Percentiles rank a stretch among this genome's conserved stretches.
These are phyloP conservation scores for Podiceps cristatus DNA, from an alignment of 2,113 vertebrate species.

Conservation along the genomic window DNA sequence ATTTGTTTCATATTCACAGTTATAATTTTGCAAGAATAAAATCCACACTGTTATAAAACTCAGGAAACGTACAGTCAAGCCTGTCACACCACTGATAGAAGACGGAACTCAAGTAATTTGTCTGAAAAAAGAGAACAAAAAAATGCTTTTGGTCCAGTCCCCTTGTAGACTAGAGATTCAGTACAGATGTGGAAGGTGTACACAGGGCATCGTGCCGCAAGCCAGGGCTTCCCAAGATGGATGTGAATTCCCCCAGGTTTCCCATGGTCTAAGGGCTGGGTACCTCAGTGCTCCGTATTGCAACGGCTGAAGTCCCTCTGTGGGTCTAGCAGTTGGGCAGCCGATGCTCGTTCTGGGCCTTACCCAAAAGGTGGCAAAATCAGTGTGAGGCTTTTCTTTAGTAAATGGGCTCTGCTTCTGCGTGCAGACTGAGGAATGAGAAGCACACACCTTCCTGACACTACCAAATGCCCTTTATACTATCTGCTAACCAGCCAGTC, in stretches of 20 bases:
- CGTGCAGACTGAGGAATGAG: accelerated
- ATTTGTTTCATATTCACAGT: background rate
- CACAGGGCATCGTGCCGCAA: background rate
- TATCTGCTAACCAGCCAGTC: background rate
- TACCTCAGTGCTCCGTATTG: background rate
- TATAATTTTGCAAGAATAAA: background rate
- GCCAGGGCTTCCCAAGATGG: accelerated
- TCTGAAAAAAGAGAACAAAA: background rate
- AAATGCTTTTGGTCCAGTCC: accelerated
- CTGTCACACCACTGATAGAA: background rate
- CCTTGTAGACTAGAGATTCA: background rate
- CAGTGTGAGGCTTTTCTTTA: background rate
- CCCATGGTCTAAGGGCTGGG: background rate
- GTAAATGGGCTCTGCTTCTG: background rate
- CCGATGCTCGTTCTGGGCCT: background rate
- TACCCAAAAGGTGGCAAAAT: background rate
- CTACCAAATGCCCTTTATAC: background rate
- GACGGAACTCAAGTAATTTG: background rate
- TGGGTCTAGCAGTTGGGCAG: background rate
- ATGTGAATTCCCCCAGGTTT: background rate
- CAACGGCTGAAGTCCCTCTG: background rate
- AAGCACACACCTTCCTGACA: background rate
- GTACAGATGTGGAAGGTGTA: background rate
- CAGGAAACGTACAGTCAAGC: background rate
- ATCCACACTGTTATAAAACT: background rate